Percentiles rank a stretch among this genome's conserved stretches.
Conservation (phyloP, 2,113 vertebrate species). For the Pyrgilauda ruficollis region DNA sequence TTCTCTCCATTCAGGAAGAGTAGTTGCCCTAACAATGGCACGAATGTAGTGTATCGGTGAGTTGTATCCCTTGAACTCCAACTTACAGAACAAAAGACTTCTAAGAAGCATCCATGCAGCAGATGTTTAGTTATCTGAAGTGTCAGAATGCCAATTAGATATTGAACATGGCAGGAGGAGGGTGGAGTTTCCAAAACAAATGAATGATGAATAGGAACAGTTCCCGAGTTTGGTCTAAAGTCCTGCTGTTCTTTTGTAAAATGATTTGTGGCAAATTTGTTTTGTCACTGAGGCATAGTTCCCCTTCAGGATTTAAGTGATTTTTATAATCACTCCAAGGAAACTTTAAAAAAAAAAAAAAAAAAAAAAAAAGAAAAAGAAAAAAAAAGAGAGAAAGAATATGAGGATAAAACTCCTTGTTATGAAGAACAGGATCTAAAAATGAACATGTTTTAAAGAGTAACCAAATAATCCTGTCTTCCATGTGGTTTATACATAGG, state of each 20-base stretch:
- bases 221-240: conserved; percentile 82
- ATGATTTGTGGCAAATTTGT: conserved; percentile 99
- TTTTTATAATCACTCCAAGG: conserved; percentile 71
- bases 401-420: not conserved
- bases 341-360: not conserved
- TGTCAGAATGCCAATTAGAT: conserved; percentile 92
- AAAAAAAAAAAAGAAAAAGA: accelerated
- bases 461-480: conserved; percentile 16
- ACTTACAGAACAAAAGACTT: conserved; percentile 76
- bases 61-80: conserved; percentile 74
- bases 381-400: not conserved
- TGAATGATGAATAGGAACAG: conserved; percentile 83
- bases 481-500: not conserved
- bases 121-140: conserved; percentile 90
- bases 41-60: conserved; percentile 55
- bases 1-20: conserved; percentile 32
- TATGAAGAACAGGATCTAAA: conserved; percentile 37
- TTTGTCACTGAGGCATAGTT: conserved; percentile 91
- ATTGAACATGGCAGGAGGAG: conserved; percentile 83
- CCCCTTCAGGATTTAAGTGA: conserved; percentile 74
- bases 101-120: conserved; percentile 81
- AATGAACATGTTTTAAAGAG: conserved; percentile 51
- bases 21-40: conserved; percentile 62
- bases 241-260: conserved; percentile 94
- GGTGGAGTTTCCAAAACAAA: conserved; percentile 80